Evolutionary conservation across 2,113 vertebrate genomes (phyloP), one percentile per base, ranked within the genome.

Genomic region (Xerus inauris): DNA sequence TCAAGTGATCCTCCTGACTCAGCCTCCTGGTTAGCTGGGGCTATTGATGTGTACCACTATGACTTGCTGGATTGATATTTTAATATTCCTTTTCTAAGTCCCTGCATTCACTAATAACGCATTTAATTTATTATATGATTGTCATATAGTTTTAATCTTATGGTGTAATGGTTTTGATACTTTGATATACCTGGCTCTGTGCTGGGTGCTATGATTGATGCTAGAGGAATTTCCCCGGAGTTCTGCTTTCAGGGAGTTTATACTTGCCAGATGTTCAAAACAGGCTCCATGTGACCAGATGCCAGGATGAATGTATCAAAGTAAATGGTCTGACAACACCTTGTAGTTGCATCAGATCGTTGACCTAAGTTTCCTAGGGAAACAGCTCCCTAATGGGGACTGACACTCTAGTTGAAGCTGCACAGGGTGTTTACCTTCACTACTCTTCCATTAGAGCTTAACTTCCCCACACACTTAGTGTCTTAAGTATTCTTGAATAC

Each of bases 171-270:
- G 19, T 87, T 88, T 96, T n/a, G 26, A 28, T 42, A 40, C n/a
- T 83, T 86, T 11, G 75, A 40, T n/a, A 35, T 80, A 30, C n/a
- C 62, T 54, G 47, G 32, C 57, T 81, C 40, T 77, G 17, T 54
- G 59, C 75, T 87, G 26, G 57, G 64, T 30, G 77, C 91, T 90
- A 0, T 79, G 49, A 72, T 69, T 95, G 38, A 30, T 59, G 4
- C 38, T 67, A 30, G 12, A 79, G 49, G 71, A 51, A 47, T n/a
- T 12, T 77, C 69, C 47, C 38, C 19, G 65, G 57, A 59, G 35
- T 8, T 69, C 35, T 90, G 75, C 82, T 76, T 73, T 95, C 88
- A 42, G n/a, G 59, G 87, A 91, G n/a, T 89, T 89, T 71, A 40
- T 2, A 51, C 73, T 87, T 71, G 32, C 35, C 14, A 51, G 47